phyloP scores from a whole-genome alignment of 2,113 vertebrate genomes.

The Dipodomys merriami region DNA sequence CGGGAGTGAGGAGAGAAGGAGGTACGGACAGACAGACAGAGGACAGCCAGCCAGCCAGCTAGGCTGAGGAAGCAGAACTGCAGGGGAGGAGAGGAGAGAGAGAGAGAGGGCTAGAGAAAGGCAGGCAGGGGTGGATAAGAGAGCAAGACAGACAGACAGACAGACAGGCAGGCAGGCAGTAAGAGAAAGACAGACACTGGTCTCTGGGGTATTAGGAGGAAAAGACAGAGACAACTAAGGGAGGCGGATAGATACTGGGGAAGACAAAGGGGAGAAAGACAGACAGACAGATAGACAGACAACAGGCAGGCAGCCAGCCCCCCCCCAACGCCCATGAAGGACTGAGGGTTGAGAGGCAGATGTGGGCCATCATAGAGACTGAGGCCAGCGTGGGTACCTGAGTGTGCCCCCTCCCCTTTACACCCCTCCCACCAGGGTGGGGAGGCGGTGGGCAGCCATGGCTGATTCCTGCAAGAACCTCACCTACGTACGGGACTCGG shows the following conservation, averaged over 20 bases:
- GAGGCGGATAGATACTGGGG: no score
- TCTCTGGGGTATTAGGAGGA: neutral
- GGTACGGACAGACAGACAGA: neutral
- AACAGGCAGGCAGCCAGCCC: neutral
- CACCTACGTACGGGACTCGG: constrained; percentile 79
- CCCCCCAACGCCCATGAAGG: neutral
- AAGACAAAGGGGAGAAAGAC: neutral
- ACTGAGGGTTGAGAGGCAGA: neutral
- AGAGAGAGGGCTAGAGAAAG: neutral
- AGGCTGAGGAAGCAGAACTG: neutral
- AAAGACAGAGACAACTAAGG: neutral
- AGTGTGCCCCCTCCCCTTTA: neutral
- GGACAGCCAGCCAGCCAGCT: neutral
- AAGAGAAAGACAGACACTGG: neutral
- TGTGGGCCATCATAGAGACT: neutral
- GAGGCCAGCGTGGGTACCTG: neutral
- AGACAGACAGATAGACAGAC: neutral
- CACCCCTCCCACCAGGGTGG: rapidly evolving
- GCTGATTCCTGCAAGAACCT: constrained; percentile 81
- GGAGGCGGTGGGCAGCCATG: neutral
- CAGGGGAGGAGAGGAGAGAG: neutral
- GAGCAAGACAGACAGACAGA: no score
- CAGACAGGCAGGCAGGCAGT: neutral
- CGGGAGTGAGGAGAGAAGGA: no score
- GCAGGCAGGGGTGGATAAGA: rapidly evolving